phyloP scores from a whole-genome alignment of 2,113 vertebrate genomes.

The Tamias sibiricus region DNA sequence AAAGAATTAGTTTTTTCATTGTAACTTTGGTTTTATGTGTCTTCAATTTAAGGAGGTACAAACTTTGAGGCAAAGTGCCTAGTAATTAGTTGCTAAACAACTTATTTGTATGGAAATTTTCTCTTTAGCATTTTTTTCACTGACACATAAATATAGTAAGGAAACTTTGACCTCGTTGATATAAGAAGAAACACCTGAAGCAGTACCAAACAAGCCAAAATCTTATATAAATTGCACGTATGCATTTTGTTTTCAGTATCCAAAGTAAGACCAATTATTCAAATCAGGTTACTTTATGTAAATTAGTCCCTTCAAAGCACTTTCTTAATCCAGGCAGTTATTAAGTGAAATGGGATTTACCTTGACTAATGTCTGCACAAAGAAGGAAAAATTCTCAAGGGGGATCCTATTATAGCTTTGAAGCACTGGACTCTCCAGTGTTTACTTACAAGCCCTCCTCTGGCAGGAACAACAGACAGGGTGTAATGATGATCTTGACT shows the following conservation, averaged over 20 bases:
- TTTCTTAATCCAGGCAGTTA: conserved; percentile 72
- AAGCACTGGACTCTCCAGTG: conserved; percentile 20
- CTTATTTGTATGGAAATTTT: conserved; percentile 1
- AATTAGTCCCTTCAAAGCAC: conserved; percentile 71
- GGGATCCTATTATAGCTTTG: conserved; percentile 63
- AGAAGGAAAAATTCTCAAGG: conserved; percentile 50
- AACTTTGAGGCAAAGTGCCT: not conserved
- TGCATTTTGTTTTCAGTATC: conserved; percentile 70
- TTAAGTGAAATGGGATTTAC: conserved; percentile 80
- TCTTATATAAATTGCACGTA: conserved; percentile 56
- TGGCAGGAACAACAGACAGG: conserved; percentile 35
- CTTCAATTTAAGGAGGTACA: not conserved
- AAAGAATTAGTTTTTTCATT: not conserved
- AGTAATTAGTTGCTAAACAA: conserved; percentile 13
- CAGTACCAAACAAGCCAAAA: conserved; percentile 49
- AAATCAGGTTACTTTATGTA: conserved; percentile 71
- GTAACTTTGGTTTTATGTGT: conserved; percentile 13
- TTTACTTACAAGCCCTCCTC: conserved; percentile 70
- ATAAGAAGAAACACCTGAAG: conserved; percentile 36
- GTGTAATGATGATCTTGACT: conserved; percentile 17
- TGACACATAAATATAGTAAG: not conserved
- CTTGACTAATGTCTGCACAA: conserved; percentile 52
- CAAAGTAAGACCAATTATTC: conserved; percentile 59
- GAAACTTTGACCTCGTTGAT: not conserved
- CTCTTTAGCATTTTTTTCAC: not conserved